Evolutionary conservation across 2,797 vertebrate genomes (phyloP).

Genomic region (Muscicapa striata): DNA sequence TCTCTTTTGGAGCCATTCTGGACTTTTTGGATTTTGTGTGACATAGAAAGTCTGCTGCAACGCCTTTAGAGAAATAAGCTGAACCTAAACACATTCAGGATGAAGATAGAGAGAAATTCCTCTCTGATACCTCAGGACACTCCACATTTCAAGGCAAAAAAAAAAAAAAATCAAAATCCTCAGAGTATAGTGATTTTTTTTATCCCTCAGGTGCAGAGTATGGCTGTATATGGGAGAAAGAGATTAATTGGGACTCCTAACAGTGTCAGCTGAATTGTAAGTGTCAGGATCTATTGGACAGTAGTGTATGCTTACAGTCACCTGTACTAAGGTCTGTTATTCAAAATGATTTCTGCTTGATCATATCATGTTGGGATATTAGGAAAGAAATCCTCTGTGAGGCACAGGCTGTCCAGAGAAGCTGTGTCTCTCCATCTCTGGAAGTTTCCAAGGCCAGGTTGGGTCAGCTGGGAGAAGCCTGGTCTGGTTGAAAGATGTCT

Average conservation of each 20-base stretch:
- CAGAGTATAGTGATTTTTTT: not conserved
- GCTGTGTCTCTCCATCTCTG: not conserved
- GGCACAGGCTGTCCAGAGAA: not conserved
- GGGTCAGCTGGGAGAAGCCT: not conserved
- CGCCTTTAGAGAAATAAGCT: not conserved
- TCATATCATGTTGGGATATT: fast-evolving
- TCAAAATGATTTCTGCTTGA: not conserved
- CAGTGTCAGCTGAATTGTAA: not conserved
- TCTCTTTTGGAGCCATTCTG: not conserved
- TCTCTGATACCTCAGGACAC: not conserved
- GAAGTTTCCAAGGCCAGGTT: not conserved
- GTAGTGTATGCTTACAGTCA: not conserved
- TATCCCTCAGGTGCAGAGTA: not conserved
- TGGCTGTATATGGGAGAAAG: not conserved
- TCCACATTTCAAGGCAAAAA: not conserved
- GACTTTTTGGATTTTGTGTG: not conserved
- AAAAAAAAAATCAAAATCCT: not conserved
- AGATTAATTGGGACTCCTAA: not conserved
- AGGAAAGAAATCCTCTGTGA: not conserved
- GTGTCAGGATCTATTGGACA: not conserved
- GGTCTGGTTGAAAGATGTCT: not conserved
- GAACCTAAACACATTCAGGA: not conserved
- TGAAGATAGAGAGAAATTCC: not conserved
- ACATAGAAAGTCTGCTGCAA: not conserved
- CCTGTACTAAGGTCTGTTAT: not conserved